A percentile compares a stretch with the other conserved stretches of the same genome.
Conservation (phyloP, 2,113 vertebrate species). For the Thunnus thynnus region DNA sequence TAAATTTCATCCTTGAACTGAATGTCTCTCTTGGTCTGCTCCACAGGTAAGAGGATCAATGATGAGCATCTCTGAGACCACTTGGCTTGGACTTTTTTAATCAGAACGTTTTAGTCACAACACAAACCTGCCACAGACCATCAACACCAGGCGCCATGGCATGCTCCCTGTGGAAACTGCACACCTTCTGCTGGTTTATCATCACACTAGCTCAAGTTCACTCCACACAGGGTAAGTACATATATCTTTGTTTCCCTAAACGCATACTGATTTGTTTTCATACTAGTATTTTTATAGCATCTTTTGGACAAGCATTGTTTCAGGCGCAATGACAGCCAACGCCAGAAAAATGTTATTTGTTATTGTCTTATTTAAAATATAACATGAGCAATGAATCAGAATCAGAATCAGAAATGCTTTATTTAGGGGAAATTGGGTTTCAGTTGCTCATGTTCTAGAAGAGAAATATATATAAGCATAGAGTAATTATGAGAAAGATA, state of each 20-base stretch:
- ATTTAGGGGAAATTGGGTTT: no score
- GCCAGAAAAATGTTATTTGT: slow-evolving; percentile 14
- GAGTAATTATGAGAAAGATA: no score
- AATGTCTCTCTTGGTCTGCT: slow-evolving; percentile 72
- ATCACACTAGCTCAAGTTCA: slow-evolving; percentile 93
- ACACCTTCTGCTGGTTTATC: slow-evolving; percentile 93
- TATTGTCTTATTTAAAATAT: slow-evolving; percentile 36
- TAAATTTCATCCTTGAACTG: slow-evolving; percentile 57
- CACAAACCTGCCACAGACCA: slow-evolving; percentile 87
- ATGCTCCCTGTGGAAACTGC: slow-evolving; percentile 94
- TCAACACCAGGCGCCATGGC: slow-evolving; percentile 92
- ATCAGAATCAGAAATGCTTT: no score
- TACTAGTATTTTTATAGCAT: not conserved
- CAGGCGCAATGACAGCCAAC: not conserved
- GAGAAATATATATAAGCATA: no score
- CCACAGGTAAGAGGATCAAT: slow-evolving; percentile 92
- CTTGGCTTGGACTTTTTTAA: slow-evolving; percentile 92
- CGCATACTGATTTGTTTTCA: slow-evolving; percentile 29
- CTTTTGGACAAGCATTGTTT: slow-evolving; percentile 26
- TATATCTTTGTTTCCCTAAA: slow-evolving; percentile 5
- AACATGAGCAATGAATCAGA: slow-evolving; percentile 25
- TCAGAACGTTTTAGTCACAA: slow-evolving; percentile 85
- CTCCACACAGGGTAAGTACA: slow-evolving; percentile 94
- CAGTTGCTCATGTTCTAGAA: no score
- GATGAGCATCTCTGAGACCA: slow-evolving; percentile 90